phyloP scores from a whole-genome alignment of 2,797 vertebrate genomes.

The Mallotus villosus region DNA sequence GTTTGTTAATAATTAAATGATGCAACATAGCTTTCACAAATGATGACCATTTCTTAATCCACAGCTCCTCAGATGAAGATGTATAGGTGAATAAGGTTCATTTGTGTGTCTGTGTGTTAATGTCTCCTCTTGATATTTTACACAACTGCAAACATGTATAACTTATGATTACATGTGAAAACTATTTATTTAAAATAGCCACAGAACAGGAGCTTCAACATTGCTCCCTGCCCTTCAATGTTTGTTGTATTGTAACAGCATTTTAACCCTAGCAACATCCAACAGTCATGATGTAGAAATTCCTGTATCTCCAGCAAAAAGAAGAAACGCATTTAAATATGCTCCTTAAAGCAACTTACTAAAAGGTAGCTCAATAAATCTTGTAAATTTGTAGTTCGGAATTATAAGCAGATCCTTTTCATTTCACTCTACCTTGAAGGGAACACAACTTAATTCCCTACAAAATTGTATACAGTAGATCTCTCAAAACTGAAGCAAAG shows the following conservation, averaged over 20 bases:
- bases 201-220: neutral
- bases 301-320: neutral
- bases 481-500: neutral
- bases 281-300: neutral
- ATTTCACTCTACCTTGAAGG: neutral
- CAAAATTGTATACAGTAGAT: neutral
- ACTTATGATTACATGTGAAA: neutral
- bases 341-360: neutral
- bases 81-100: neutral
- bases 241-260: neutral
- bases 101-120: conserved; percentile 8
- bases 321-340: neutral
- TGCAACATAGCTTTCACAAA: neutral
- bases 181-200: neutral
- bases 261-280: neutral
- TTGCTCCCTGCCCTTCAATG: neutral
- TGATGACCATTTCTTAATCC: neutral
- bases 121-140: conserved; percentile 11
- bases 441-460: neutral
- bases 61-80: neutral
- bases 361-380: neutral
- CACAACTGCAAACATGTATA: neutral
- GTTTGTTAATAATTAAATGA: conserved; percentile 33
- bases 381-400: neutral
- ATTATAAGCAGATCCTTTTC: neutral